These are phyloP conservation scores for Aradophagus sp. DNA, from an alignment of 1,140 invertebrate species.

Conservation along the genomic window DNA sequence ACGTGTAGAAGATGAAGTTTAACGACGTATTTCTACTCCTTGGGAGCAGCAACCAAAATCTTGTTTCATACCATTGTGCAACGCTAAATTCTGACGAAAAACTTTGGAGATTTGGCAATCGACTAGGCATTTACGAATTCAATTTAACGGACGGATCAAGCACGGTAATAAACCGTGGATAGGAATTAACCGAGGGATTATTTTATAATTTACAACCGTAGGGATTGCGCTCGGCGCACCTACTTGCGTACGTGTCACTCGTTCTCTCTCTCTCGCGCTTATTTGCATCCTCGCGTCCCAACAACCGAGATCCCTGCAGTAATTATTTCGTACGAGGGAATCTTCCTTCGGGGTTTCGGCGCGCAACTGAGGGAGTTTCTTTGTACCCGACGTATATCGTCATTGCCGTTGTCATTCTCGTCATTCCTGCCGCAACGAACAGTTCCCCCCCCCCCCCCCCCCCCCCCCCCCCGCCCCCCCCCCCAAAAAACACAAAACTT, in stretches of 20 bases:
- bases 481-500: too few relatives aligned
- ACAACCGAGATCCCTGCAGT: conserved; percentile 60
- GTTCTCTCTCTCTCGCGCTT: conserved; percentile 53
- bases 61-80: too few relatives aligned
- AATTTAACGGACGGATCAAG: conserved; percentile 69
- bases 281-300: conserved; percentile 60
- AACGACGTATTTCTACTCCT: too few relatives aligned
- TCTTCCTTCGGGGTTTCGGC: conserved; percentile 56
- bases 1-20: too few relatives aligned
- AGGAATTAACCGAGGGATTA: conserved; percentile 72
- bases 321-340: conserved; percentile 65
- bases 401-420: conserved; percentile 50
- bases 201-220: conserved; percentile 72
- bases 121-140: conserved; percentile 66
- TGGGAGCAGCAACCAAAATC: too few relatives aligned
- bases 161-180: conserved; percentile 67
- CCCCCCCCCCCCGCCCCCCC: too few relatives aligned
- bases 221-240: conserved; percentile 61
- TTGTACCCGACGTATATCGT: conserved; percentile 53
- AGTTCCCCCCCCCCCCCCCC: conserved; percentile 10
- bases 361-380: conserved; percentile 51
- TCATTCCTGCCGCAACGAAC: conserved; percentile 50
- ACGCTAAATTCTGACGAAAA: too few relatives aligned
- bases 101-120: too few relatives aligned
- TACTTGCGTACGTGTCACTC: conserved; percentile 40